phyloP scores from a whole-genome alignment of 2,797 vertebrate genomes.

The Sciurus vulgaris region DNA sequence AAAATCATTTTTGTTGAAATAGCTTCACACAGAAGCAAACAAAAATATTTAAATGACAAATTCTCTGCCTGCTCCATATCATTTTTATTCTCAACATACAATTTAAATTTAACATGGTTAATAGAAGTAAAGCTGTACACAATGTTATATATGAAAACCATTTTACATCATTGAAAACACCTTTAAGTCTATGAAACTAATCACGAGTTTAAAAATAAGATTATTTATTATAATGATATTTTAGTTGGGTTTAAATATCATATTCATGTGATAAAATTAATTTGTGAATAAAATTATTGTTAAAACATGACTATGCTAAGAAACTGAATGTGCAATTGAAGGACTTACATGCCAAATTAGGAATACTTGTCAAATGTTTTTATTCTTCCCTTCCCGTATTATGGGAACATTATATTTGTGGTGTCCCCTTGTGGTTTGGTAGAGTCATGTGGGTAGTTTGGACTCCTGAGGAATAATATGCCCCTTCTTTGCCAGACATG shows the following conservation, averaged over 20 bases:
- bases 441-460: not conserved
- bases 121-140: slow-evolving; percentile 79
- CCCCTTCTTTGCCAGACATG: not conserved
- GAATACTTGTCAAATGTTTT: not conserved
- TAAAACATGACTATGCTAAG: not conserved
- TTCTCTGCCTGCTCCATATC: slow-evolving; percentile 66
- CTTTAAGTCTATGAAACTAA: slow-evolving; percentile 80
- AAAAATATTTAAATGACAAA: not conserved
- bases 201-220: slow-evolving; percentile 80
- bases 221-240: slow-evolving; percentile 75
- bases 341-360: not conserved
- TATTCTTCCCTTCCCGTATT: not conserved
- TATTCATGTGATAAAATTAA: not conserved
- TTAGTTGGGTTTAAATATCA: slow-evolving; percentile 79
- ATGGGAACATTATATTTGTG: not conserved
- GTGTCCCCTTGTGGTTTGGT: not conserved
- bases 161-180: slow-evolving; percentile 81
- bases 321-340: not conserved
- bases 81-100: slow-evolving; percentile 78
- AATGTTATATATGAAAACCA: slow-evolving; percentile 82
- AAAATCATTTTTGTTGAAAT: slow-evolving; percentile 49
- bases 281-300: slow-evolving; percentile 42
- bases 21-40: slow-evolving; percentile 1
- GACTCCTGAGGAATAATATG: not conserved
- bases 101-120: slow-evolving; percentile 82